A percentile compares a stretch with the other conserved stretches of the same genome.
Evolutionary conservation across 2,113 vertebrate genomes (phyloP).

Genomic region (Myodes glareolus): DNA sequence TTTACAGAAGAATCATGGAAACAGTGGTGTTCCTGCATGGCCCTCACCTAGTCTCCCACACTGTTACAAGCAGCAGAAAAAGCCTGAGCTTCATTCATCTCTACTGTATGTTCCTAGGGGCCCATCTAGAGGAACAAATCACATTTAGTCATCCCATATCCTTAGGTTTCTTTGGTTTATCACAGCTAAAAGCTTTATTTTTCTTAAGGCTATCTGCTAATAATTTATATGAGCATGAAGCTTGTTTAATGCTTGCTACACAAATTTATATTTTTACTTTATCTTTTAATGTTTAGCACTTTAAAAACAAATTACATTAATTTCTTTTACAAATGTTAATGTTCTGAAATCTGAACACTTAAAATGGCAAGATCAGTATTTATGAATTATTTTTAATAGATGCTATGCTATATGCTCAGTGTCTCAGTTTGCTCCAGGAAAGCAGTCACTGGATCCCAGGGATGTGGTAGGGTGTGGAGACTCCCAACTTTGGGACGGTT

Average conservation of each 20-base stretch:
- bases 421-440: background rate
- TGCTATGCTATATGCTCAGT: background rate
- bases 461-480: background rate
- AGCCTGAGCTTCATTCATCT: background rate
- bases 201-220: constrained; percentile 44
- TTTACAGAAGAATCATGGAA: background rate
- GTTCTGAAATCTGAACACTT: background rate
- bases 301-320: constrained; percentile 13
- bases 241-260: constrained; percentile 20
- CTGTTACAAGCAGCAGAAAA: background rate
- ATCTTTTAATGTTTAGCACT: background rate
- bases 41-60: background rate
- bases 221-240: background rate
- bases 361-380: background rate
- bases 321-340: background rate
- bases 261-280: constrained; percentile 38
- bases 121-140: background rate
- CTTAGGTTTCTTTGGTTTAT: background rate
- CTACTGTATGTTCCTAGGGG: background rate
- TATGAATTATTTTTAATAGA: background rate
- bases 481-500: background rate
- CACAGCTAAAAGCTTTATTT: constrained; percentile 13
- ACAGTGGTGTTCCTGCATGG: background rate
- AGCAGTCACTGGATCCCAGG: background rate
- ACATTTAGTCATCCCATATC: background rate